phyloP scores from a whole-genome alignment of 2,797 vertebrate genomes.

The Crocidura indochinensis region DNA sequence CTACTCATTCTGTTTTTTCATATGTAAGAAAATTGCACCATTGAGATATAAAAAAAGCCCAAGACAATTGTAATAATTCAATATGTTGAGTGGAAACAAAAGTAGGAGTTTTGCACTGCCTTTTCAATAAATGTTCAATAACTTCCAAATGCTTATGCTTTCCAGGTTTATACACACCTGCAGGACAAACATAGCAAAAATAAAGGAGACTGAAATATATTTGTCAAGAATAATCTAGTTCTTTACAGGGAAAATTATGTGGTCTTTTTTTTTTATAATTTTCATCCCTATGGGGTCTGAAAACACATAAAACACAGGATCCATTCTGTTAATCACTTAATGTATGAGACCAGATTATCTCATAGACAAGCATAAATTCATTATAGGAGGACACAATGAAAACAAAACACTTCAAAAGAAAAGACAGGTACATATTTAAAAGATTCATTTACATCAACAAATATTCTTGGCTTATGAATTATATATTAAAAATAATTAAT shows the following conservation, averaged over 20 bases:
- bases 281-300: constrained; percentile 9
- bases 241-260: constrained; percentile 44
- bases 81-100: constrained; percentile 55
- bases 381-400: neutral
- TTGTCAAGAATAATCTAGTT: neutral
- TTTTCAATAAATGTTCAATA: constrained; percentile 81
- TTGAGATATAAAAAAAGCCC: constrained; percentile 70
- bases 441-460: constrained; percentile 17
- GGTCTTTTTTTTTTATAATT: neutral
- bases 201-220: neutral
- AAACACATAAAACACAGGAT: constrained; percentile 39
- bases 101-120: constrained; percentile 31
- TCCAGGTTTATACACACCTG: constrained; percentile 78
- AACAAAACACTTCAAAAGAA: constrained; percentile 28
- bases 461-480: constrained; percentile 48
- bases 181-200: constrained; percentile 56
- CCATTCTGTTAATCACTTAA: constrained; percentile 56
- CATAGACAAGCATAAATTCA: neutral
- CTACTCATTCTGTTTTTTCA: constrained; percentile 50
- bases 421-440: constrained; percentile 34
- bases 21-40: constrained; percentile 66
- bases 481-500: constrained; percentile 55
- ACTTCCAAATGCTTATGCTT: constrained; percentile 82
- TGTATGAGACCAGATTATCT: neutral
- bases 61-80: constrained; percentile 58